Evolutionary conservation across 2,888 invertebrate species (phyloP).

Genomic region (Cenopis cana): DNA sequence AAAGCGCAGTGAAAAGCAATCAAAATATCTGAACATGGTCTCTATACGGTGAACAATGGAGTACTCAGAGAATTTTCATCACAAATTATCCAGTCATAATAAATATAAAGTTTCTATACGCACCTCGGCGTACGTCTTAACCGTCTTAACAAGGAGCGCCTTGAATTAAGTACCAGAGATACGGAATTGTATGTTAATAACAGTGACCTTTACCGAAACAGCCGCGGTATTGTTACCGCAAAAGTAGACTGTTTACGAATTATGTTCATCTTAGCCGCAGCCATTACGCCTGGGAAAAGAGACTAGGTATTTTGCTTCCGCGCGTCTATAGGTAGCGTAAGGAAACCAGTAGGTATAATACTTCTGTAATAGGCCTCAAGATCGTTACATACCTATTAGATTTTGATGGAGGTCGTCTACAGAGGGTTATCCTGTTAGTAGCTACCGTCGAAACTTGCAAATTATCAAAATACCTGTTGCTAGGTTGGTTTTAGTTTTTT

Average conservation of each 20-base stretch:
- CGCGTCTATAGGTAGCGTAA: too few species aligned
- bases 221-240: constrained; percentile 27
- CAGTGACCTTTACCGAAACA: constrained; percentile 42
- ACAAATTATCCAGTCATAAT: neutral
- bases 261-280: constrained; percentile 2
- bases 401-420: too few species aligned
- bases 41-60: neutral
- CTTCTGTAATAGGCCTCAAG: too few species aligned
- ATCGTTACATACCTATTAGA: too few species aligned
- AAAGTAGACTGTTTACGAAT: constrained; percentile 19
- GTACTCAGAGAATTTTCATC: neutral
- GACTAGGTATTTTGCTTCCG: too few species aligned
- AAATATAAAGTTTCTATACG: constrained; percentile 4
- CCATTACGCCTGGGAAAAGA: constrained; percentile 1
- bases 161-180: constrained; percentile 51
- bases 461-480: too few species aligned
- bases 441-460: too few species aligned
- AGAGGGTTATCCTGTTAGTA: too few species aligned
- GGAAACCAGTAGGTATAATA: too few species aligned
- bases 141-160: constrained; percentile 55
- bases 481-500: too few species aligned
- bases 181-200: constrained; percentile 42
- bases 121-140: constrained; percentile 9
- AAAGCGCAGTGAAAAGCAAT: too few species aligned
- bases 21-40: neutral